These are phyloP conservation scores for Sphenodon punctatus DNA, from an alignment of 2,797 vertebrate species.

Conservation along the genomic window DNA sequence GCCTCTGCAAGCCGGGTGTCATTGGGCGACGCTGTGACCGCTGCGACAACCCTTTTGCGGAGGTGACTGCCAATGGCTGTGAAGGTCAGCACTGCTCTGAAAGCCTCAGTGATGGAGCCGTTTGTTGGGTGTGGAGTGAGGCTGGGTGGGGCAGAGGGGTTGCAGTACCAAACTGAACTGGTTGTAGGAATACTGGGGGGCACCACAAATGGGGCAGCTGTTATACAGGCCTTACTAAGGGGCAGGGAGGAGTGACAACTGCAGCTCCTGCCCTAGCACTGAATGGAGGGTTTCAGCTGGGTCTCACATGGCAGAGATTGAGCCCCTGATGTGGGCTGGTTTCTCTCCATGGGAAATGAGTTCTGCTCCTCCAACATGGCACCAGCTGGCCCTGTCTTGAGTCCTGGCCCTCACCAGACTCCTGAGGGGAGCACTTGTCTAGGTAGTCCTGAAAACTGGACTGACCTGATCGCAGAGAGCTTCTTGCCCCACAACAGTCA, in stretches of 20 bases:
- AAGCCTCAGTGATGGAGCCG: too few relatives aligned
- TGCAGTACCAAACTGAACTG: not conserved
- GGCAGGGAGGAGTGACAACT: not conserved
- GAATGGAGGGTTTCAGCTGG: not conserved
- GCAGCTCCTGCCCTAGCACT: not conserved
- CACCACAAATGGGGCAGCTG: not conserved
- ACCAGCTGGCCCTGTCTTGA: too few relatives aligned
- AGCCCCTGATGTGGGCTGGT: too few relatives aligned
- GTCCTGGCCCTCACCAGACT: too few relatives aligned
- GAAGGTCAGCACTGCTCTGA: constrained; percentile 86
- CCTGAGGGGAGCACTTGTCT: too few relatives aligned
- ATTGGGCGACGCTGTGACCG: constrained; percentile 93
- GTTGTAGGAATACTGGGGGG: not conserved
- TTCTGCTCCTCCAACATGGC: too few relatives aligned
- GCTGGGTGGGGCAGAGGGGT: too few relatives aligned
- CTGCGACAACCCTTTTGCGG: constrained; percentile 96
- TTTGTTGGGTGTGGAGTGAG: not conserved
- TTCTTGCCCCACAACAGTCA: too few relatives aligned
- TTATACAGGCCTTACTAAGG: not conserved
- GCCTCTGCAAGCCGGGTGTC: constrained; percentile 91
- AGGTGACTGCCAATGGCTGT: constrained; percentile 90
- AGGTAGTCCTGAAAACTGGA: too few relatives aligned
- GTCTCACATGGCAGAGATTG: too few relatives aligned
- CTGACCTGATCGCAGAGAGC: too few relatives aligned
- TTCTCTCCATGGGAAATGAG: too few relatives aligned